Evolutionary conservation across 2,113 vertebrate genomes (phyloP).

Genomic region (Microtus ochrogaster): DNA sequence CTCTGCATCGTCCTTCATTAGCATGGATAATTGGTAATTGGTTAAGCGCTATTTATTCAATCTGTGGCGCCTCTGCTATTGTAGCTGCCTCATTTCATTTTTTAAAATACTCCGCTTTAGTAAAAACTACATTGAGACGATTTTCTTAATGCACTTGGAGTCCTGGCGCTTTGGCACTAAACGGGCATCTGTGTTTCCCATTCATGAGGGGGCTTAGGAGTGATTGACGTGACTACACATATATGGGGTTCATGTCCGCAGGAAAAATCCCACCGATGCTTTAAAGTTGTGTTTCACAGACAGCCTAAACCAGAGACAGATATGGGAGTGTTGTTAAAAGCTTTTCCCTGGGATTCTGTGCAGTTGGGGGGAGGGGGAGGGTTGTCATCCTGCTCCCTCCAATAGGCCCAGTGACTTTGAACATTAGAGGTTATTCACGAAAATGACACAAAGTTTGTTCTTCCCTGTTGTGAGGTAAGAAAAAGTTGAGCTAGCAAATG

Average conservation of each 20-base stretch:
- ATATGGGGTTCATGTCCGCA: background rate
- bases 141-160: conserved; percentile 76
- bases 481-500: background rate
- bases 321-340: background rate
- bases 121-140: conserved; percentile 73
- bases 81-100: conserved; percentile 79
- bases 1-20: conserved; percentile 74
- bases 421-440: background rate
- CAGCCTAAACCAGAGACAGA: background rate
- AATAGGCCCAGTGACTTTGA: too few species aligned
- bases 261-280: conserved; percentile 29
- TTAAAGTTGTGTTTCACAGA: background rate
- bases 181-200: conserved; percentile 40
- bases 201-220: background rate
- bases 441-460: background rate
- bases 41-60: conserved; percentile 80
- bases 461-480: background rate
- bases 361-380: background rate
- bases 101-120: conserved; percentile 68
- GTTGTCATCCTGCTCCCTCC: background rate
- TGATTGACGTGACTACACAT: background rate
- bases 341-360: background rate
- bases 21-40: conserved; percentile 81
- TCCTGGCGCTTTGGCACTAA: conserved; percentile 62
- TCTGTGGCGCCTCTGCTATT: conserved; percentile 75